A percentile compares a stretch with the other conserved stretches of the same genome.
Evolutionary conservation across 2,888 invertebrate genomes (phyloP).

Genomic region (Microplitis manilae): DNA sequence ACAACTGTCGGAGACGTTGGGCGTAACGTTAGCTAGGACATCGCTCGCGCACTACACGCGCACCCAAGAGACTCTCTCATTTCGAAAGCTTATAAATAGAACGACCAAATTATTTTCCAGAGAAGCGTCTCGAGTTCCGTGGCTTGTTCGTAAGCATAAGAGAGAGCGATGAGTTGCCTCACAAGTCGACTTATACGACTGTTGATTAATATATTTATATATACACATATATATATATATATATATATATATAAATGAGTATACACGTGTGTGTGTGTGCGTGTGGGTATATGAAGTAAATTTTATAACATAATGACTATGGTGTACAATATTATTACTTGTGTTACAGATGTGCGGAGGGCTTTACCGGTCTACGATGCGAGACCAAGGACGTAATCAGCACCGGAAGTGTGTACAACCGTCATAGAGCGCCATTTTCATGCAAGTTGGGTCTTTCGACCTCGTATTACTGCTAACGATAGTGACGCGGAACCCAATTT

Average conservation of each 20-base stretch:
- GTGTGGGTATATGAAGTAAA: slow-evolving; percentile 7
- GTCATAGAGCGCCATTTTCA: slow-evolving; percentile 77
- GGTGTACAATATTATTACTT: no score
- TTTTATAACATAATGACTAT: slow-evolving; percentile 7
- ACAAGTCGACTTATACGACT: slow-evolving; percentile 32
- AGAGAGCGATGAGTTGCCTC: slow-evolving; percentile 27
- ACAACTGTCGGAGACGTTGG: slow-evolving; percentile 43
- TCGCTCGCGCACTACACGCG: slow-evolving; percentile 28
- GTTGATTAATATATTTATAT: slow-evolving; percentile 33
- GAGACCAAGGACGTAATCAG: slow-evolving; percentile 84
- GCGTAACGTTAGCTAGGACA: slow-evolving; percentile 32
- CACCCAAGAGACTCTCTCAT: slow-evolving; percentile 48
- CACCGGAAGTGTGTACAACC: slow-evolving; percentile 84
- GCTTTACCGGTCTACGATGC: slow-evolving; percentile 85
- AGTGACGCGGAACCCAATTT: slow-evolving; percentile 68
- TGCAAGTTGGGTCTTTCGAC: slow-evolving; percentile 85
- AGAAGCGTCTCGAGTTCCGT: slow-evolving; percentile 51
- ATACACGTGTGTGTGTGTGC: not conserved
- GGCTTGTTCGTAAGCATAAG: slow-evolving; percentile 36
- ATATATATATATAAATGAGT: not conserved
- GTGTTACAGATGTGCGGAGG: slow-evolving; percentile 82
- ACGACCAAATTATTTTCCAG: slow-evolving; percentile 55
- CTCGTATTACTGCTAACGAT: slow-evolving; percentile 83
- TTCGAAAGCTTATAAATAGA: slow-evolving; percentile 54
- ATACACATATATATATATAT: slow-evolving; percentile 8